phyloP scores from a whole-genome alignment of 2,113 vertebrate species.

The Megaceryle torquata region DNA sequence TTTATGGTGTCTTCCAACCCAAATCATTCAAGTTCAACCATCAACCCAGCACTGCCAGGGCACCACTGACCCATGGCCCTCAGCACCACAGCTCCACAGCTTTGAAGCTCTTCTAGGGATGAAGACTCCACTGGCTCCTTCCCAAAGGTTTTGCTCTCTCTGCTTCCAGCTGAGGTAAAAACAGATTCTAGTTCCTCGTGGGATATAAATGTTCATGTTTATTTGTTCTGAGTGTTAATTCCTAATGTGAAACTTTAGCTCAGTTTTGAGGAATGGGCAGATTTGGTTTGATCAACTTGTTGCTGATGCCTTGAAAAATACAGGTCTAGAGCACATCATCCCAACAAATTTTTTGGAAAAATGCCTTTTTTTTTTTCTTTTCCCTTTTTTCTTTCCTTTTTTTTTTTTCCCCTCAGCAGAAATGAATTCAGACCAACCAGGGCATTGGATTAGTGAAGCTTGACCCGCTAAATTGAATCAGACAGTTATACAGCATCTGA shows the following conservation, averaged over 20 bases:
- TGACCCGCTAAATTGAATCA: conserved; percentile 71
- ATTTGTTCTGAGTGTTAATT: neutral
- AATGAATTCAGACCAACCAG: conserved; percentile 47
- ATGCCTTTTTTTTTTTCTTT: neutral
- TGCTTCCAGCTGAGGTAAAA: neutral
- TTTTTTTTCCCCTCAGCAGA: neutral
- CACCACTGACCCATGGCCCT: too few species aligned
- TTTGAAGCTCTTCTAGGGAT: too few species aligned
- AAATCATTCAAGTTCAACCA: too few species aligned
- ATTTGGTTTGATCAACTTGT: neutral
- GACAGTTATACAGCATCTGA: conserved; percentile 57
- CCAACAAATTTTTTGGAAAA: neutral
- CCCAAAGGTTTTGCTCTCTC: neutral
- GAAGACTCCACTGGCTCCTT: neutral
- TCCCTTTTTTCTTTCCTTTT: neutral
- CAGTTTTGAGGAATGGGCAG: neutral
- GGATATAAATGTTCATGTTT: neutral
- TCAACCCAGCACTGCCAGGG: too few species aligned
- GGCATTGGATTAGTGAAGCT: conserved; percentile 60
- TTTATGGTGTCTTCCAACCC: too few species aligned
- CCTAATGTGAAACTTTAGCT: neutral
- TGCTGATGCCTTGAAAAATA: neutral
- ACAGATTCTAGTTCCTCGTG: neutral
- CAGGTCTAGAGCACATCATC: neutral
- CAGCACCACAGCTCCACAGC: neutral